Evolutionary conservation across 2,797 vertebrate species (phyloP).

Genomic region (Eutrigla gurnardus): DNA sequence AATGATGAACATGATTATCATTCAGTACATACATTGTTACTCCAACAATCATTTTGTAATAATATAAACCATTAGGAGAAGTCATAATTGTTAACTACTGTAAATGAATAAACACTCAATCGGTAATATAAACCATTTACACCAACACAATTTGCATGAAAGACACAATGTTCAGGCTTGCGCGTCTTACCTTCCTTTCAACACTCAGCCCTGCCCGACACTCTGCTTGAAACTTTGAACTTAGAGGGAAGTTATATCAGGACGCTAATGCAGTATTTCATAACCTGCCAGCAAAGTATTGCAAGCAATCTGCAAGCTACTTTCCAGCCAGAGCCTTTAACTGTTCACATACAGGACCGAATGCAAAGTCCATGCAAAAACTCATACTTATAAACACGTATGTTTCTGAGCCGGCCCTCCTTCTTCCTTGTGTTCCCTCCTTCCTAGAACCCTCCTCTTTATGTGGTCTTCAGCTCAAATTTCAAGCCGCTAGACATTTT

Average conservation of each 20-base stretch:
- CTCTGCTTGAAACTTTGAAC: conserved; percentile 68
- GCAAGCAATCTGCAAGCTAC: background rate
- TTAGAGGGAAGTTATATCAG: background rate
- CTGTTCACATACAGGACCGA: background rate
- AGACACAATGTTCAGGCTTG: background rate
- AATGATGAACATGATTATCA: background rate
- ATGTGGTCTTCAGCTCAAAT: conserved; percentile 56
- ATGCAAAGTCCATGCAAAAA: background rate
- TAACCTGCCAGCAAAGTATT: conserved; percentile 10
- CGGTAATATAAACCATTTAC: background rate
- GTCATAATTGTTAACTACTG: background rate
- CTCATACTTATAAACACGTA: background rate
- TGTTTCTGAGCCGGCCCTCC: background rate
- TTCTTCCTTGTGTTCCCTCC: conserved; percentile 16
- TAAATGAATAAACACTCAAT: background rate
- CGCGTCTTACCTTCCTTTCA: conserved; percentile 56
- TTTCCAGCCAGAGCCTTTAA: conserved; percentile 1
- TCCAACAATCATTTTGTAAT: no score
- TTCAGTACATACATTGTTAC: no score
- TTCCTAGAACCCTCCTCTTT: conserved; percentile 30
- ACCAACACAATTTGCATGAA: background rate
- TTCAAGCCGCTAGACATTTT: conserved; percentile 47
- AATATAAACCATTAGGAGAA: background rate
- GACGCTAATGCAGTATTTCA: background rate
- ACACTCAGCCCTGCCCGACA: background rate